Evolutionary conservation across 2,888 invertebrate genomes (phyloP).

Genomic region (Drosophila nr. perissopoda): DNA sequence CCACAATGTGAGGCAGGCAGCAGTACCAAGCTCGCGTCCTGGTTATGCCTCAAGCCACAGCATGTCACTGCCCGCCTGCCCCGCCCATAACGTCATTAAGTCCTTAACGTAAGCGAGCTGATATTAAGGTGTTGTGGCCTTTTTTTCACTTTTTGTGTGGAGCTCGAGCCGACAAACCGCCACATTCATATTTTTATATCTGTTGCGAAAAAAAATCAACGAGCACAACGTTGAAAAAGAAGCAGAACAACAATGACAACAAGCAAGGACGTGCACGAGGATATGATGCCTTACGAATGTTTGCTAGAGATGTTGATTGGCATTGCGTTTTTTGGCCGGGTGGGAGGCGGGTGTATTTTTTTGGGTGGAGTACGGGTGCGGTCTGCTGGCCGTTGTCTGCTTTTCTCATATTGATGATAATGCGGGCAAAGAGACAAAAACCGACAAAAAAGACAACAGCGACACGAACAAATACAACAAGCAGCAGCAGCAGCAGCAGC

Average conservation of each 20-base stretch:
- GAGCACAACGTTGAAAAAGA: background rate
- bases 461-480: constrained; percentile 24
- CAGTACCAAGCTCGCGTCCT: constrained; percentile 7
- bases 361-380: constrained; percentile 13
- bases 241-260: constrained; percentile 48
- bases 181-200: constrained; percentile 66
- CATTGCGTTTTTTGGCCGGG: constrained; percentile 45
- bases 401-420: constrained; percentile 51
- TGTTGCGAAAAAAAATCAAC: constrained; percentile 34
- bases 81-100: constrained; percentile 20
- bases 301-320: constrained; percentile 79
- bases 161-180: constrained; percentile 18
- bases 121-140: constrained; percentile 62
- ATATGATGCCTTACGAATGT: constrained; percentile 74
- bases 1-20: constrained; percentile 26
- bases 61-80: constrained; percentile 12
- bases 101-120: constrained; percentile 39
- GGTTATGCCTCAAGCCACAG: constrained; percentile 14
- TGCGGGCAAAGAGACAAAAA: constrained; percentile 64
- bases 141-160: background rate
- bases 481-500: background rate
- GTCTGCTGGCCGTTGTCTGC: constrained; percentile 49
- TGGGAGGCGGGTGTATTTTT: background rate
- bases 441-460: constrained; percentile 26
- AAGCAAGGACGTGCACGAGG: constrained; percentile 40